Conservation (phyloP, 2,113 vertebrate genomes). For the Camelus dromedarius region DNA sequence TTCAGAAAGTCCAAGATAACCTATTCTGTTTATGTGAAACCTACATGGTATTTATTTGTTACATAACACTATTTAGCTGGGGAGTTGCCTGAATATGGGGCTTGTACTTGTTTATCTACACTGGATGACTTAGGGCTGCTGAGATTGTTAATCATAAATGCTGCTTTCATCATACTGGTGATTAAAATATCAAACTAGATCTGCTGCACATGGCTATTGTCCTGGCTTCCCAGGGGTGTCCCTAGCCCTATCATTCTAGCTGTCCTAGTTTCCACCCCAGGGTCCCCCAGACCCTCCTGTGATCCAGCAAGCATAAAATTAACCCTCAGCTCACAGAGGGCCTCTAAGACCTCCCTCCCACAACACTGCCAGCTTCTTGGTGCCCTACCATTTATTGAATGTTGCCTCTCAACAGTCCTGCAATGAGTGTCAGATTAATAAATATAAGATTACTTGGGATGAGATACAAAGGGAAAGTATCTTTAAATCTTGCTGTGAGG, state of each 20-base stretch:
- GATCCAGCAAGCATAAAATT: not conserved
- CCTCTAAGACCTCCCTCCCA: not conserved
- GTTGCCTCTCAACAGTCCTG: not conserved
- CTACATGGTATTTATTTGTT: not conserved
- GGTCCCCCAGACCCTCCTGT: not conserved
- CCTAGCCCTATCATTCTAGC: not conserved
- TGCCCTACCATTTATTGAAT: not conserved
- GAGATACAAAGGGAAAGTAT: not conserved
- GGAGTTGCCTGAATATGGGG: not conserved
- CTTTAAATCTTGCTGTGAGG: not conserved
- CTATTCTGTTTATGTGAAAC: not conserved
- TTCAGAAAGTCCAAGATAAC: not conserved
- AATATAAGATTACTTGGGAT: not conserved
- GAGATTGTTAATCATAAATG: not conserved
- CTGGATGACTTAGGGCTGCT: not conserved
- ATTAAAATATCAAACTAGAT: not conserved
- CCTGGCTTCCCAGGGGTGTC: not conserved
- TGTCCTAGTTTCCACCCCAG: not conserved
- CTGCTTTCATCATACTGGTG: not conserved
- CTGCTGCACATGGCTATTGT: not conserved
- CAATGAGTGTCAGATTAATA: not conserved
- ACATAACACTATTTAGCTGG: not conserved
- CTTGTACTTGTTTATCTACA: not conserved
- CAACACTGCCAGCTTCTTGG: not conserved
- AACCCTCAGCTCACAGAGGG: not conserved